Evolutionary conservation across 2,797 vertebrate species (phyloP).

Genomic region (Helostoma temminkii): DNA sequence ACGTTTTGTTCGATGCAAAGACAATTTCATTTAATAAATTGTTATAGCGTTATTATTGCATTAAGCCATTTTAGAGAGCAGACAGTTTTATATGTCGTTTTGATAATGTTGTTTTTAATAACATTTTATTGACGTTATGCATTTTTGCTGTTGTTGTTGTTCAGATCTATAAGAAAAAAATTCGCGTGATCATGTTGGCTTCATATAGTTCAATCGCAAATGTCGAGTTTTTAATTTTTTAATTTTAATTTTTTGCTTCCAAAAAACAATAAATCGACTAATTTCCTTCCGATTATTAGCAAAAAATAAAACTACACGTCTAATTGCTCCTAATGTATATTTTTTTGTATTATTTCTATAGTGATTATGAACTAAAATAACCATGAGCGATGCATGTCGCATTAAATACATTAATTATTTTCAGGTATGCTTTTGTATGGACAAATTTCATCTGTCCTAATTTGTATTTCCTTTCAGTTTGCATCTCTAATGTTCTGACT

Average conservation of each 20-base stretch:
- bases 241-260: too few relatives aligned
- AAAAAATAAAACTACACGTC: too few relatives aligned
- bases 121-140: background rate
- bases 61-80: background rate
- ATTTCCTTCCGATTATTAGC: too few relatives aligned
- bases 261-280: too few relatives aligned
- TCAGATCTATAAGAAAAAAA: background rate
- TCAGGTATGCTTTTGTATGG: background rate
- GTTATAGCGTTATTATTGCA: background rate
- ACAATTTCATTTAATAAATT: background rate
- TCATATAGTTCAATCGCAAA: background rate
- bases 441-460: background rate
- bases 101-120: background rate
- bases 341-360: background rate
- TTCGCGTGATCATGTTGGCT: background rate
- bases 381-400: fast-evolving
- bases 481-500: background rate
- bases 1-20: background rate
- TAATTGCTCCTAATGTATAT: background rate
- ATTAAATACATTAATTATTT: background rate
- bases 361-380: background rate
- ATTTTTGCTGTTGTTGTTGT: background rate
- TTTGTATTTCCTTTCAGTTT: background rate
- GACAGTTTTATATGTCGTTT: background rate
- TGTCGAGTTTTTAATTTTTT: background rate